Evolutionary conservation across 2,888 invertebrate genomes (phyloP), one percentile per base, ranked within the genome.

Genomic region (Pandemis corylana): DNA sequence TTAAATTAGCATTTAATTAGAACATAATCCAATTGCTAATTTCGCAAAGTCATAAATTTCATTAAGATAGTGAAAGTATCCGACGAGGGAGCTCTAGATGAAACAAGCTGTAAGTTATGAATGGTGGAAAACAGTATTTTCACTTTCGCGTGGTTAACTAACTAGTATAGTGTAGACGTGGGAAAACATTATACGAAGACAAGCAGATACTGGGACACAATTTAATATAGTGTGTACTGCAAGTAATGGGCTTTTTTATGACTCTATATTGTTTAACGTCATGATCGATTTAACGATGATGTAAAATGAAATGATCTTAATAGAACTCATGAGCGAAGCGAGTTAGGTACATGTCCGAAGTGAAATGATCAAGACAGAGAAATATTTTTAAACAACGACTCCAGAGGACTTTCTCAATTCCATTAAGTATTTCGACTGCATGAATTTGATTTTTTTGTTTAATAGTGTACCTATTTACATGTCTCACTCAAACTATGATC

Each of bases 61-160:
- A 71, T 67, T 46, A 71, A 71, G 62, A 66, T 67, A 75, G 75
- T 70, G 75, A 75, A 75, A 75, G 75, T 67, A 71, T 42, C 61
- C 51, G 51, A 69, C 59, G n/a, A 61, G 49, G 62, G 42, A 68
- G 76, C 59, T 71, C 73, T 76, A 67, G 67, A 70, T 74, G 74
- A 71, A 76, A 74, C 73, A 74, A 65, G 77, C 71, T 62, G 75
- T 67, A 72, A 73, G 69, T 61, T 68, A 66, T 64, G 67, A 63
- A 71, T 70, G 75, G 63, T 76, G 77, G 78, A 80, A 80, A 80
- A 80, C 72, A 42, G 67, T 75, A 77, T 77, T 79, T 84, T 84
- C 82, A 84, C 81, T 84, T 84, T 84, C 82, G 76, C 75, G 72
- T 76, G 75, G 66, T 73, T 72, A 65, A 75, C 72, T 72, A 65